Evolutionary conservation across 2,113 vertebrate genomes (phyloP).

Genomic region (Alouatta palliata): DNA sequence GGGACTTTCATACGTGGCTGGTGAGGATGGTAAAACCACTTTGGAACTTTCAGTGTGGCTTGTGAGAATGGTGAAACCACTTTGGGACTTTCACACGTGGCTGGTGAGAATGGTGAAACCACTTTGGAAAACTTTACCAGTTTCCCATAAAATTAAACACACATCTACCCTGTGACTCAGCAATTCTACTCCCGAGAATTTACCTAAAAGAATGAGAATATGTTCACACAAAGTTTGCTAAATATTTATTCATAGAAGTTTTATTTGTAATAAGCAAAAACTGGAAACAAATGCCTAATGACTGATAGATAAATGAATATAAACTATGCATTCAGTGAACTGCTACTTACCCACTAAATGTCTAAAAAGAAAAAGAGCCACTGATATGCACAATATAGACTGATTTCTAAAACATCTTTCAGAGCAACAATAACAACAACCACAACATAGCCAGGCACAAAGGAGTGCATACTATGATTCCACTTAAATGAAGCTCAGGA

Average conservation of each 20-base stretch:
- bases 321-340: not conserved
- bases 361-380: not conserved
- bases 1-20: not conserved
- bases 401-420: not conserved
- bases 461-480: not conserved
- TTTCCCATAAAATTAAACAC: not conserved
- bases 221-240: not conserved
- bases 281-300: not conserved
- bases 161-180: not conserved
- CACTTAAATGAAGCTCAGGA: not conserved
- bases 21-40: not conserved
- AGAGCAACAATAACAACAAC: too few species aligned
- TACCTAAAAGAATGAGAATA: not conserved
- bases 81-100: not conserved
- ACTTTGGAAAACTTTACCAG: too few species aligned
- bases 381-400: not conserved
- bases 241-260: not conserved
- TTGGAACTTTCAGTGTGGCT: not conserved
- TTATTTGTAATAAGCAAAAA: not conserved
- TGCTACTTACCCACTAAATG: not conserved
- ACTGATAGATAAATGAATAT: not conserved
- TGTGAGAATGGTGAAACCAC: too few species aligned
- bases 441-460: not conserved
- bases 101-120: too few species aligned
- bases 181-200: not conserved